Evolutionary conservation across 2,113 vertebrate species (phyloP), one percentile per base, ranked within the genome.

Genomic region (Oreotrochilus melanogaster): DNA sequence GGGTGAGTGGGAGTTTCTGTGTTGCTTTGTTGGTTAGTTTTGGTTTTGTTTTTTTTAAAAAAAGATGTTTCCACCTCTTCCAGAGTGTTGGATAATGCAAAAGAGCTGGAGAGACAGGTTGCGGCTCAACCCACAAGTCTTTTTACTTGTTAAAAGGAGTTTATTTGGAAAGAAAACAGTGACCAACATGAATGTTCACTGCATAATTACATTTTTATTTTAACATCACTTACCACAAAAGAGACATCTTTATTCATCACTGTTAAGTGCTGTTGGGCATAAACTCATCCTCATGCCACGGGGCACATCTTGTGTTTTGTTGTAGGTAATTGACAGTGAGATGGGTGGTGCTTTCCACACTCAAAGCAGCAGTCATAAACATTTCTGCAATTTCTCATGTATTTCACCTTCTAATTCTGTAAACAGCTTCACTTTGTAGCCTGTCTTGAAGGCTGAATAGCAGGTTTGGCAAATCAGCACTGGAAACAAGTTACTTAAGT

Each of bases 251-350:
- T 9, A 45, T 18, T n/a, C 11, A 31, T 11, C 8, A 4, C 12
- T 3, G 10, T 2, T 28, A 24, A 16, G 10, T 10, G 42, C 47
- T 62, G 5, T 7, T 11, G 28, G 51, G 48, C 82, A 67, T n/a
- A 56, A 45, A 35, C 0, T 0, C 31, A 3, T 1, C 10, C 17
- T 31, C 6, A 1, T 1, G 2, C 10, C 6, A 1, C 42, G 4
- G 45, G 8, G 51, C 10, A 12, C 22, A 14, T 35, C 30, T 21
- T 21, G 5, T 18, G 25, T 18, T 65, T 61, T 53, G 30, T 60
- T 39, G 9, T 2, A 14, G 19, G 57, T 14, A 19, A 16, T 5
- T 28, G 48, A 43, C 28, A 27, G 21, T 50, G 60, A 18, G 22
- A 19, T 39, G 30, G 35, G 39, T 7, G 0, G 35, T 0, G 0